Conservation (phyloP, 2,888 invertebrate genomes). For the Trichopria drosophilae region DNA sequence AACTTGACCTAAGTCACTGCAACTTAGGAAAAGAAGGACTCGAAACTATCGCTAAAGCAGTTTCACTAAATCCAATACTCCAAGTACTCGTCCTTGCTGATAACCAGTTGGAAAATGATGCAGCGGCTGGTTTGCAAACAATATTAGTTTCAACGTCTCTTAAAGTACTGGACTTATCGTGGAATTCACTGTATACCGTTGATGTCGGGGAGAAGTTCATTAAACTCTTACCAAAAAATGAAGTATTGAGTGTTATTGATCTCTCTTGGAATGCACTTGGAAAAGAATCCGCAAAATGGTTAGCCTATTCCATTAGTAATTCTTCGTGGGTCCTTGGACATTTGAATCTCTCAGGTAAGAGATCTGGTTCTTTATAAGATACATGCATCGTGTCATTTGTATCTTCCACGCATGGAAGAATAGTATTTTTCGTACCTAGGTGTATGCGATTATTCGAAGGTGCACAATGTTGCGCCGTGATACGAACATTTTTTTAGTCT, state of each 20-base stretch:
- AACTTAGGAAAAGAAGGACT: slow-evolving; percentile 59
- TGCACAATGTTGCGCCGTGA: too few relatives aligned
- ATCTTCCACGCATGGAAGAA: too few relatives aligned
- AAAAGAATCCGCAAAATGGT: slow-evolving; percentile 38
- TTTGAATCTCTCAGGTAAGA: slow-evolving; percentile 47
- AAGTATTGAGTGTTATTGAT: slow-evolving; percentile 51
- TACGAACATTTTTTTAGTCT: too few relatives aligned
- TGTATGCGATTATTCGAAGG: too few relatives aligned
- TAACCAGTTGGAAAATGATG: slow-evolving; percentile 60
- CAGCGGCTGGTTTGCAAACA: slow-evolving; percentile 52
- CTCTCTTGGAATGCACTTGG: slow-evolving; percentile 61
- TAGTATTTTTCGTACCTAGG: too few relatives aligned
- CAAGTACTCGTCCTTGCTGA: slow-evolving; percentile 59
- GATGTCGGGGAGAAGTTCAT: slow-evolving; percentile 55
- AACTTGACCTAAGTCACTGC: slow-evolving; percentile 59
- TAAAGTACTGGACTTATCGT: slow-evolving; percentile 61
- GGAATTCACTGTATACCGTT: slow-evolving; percentile 61
- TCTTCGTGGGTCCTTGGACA: slow-evolving; percentile 35
- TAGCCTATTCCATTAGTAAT: slow-evolving; percentile 37
- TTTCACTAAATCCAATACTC: slow-evolving; percentile 51
- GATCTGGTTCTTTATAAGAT: too few relatives aligned
- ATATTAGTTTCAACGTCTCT: slow-evolving; percentile 58
- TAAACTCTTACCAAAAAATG: slow-evolving; percentile 51
- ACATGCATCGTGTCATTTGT: too few relatives aligned
- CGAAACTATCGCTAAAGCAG: slow-evolving; percentile 45